Percentiles rank a stretch among this genome's conserved stretches.
Evolutionary conservation across 2,888 invertebrate genomes (phyloP).

Genomic region (Tenthredo scrophulariae): DNA sequence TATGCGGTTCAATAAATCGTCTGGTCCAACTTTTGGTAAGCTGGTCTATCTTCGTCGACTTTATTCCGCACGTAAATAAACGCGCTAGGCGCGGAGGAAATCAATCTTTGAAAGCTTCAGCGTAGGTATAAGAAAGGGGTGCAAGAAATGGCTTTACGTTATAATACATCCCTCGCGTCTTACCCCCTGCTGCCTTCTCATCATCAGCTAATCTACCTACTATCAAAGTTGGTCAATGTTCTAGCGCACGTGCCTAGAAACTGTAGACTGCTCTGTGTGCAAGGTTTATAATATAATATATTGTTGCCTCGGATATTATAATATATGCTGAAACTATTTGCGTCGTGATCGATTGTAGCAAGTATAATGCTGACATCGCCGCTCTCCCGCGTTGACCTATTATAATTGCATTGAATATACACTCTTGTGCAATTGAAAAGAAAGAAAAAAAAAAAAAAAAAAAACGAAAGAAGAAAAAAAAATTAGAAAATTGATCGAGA

Average conservation of each 20-base stretch:
- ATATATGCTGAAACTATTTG: slow-evolving; percentile 34
- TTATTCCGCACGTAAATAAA: neutral
- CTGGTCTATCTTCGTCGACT: neutral
- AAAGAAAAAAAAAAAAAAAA: neutral
- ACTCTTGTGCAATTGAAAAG: neutral
- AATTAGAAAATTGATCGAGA: neutral
- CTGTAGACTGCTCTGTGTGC: neutral
- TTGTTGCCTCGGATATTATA: neutral
- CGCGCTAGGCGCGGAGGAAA: slow-evolving; percentile 16
- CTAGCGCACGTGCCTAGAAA: slow-evolving; percentile 38
- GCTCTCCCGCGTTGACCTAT: slow-evolving; percentile 52
- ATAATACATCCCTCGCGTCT: neutral
- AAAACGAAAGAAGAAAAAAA: neutral
- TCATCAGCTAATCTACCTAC: slow-evolving; percentile 19
- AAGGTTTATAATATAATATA: slow-evolving; percentile 14
- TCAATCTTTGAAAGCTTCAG: slow-evolving; percentile 29
- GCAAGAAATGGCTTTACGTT: slow-evolving; percentile 30
- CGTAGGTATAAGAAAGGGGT: slow-evolving; percentile 10
- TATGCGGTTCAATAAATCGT: neutral
- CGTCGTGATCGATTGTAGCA: slow-evolving; percentile 45
- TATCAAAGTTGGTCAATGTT: slow-evolving; percentile 33
- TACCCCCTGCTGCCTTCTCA: neutral
- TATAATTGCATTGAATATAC: slow-evolving; percentile 37
- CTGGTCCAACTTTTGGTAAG: neutral
- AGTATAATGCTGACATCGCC: slow-evolving; percentile 45